Conservation (phyloP, 2,797 vertebrate genomes). For the Ispidina lecontei region DNA sequence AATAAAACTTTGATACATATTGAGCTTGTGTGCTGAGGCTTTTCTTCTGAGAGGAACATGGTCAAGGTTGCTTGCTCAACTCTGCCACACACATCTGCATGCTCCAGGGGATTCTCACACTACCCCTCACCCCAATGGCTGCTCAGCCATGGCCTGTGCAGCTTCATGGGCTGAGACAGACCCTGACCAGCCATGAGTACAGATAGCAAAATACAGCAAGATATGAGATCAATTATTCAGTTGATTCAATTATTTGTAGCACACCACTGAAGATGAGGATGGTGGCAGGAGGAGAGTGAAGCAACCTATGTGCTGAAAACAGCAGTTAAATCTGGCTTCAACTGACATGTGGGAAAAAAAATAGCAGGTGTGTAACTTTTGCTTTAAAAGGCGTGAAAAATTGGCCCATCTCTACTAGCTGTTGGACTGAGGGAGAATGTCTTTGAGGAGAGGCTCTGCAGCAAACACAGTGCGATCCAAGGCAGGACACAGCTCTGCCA, state of each 20-base stretch:
- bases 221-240: neutral
- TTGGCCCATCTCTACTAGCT: fast-evolving
- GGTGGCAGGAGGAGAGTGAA: neutral
- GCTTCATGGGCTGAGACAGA: neutral
- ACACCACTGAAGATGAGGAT: neutral
- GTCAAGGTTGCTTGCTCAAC: neutral
- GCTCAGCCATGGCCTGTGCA: neutral
- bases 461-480: neutral
- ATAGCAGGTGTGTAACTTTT: neutral
- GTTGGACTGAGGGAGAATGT: fast-evolving
- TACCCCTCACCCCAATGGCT: fast-evolving
- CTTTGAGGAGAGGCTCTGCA: neutral
- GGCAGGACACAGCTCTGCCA: neutral
- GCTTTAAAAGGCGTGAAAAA: neutral
- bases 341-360: neutral
- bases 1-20: slow-evolving; percentile 48
- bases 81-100: fast-evolving
- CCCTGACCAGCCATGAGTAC: neutral
- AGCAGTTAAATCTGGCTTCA: neutral
- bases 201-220: neutral
- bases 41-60: neutral
- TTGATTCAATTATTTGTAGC: slow-evolving; percentile 2
- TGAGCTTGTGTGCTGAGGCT: neutral
- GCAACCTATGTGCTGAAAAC: neutral
- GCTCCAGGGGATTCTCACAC: neutral